A percentile compares a stretch with the other conserved stretches of the same genome.
These are phyloP conservation scores for Aplidium turbinatum DNA, from an alignment of 23 tunicate genomes.

Conservation along the genomic window DNA sequence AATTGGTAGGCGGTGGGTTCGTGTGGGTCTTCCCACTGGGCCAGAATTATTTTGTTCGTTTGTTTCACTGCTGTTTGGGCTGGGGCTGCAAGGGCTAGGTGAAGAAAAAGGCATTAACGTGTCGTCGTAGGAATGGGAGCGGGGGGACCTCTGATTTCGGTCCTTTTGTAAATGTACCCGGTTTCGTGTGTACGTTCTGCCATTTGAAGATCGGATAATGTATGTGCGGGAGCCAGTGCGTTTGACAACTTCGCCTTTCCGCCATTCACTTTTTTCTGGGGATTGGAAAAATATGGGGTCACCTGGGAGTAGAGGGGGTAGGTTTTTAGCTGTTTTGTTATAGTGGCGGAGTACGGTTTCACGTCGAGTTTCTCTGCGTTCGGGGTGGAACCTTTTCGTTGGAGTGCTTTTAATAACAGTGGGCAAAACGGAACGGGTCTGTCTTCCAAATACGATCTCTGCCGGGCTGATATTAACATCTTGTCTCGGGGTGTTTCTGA, in stretches of 20 bases:
- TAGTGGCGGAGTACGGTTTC: not conserved
- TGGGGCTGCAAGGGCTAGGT: too few species aligned
- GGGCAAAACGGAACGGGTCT: conserved; percentile 5
- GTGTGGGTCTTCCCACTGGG: too few species aligned
- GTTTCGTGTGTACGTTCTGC: conserved; percentile 5
- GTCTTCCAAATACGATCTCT: conserved; percentile 1
- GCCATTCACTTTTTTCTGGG: conserved; percentile 19
- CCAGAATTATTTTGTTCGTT: too few species aligned
- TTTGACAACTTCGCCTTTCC: conserved; percentile 3
- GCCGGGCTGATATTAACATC: conserved; percentile 9
- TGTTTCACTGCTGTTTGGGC: too few species aligned
- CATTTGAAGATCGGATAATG: conserved; percentile 7
- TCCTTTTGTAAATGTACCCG: conserved; percentile 10
- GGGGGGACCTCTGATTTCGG: too few species aligned
- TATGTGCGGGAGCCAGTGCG: conserved; percentile 4
- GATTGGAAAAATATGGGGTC: not conserved
- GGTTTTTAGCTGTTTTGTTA: conserved; percentile 7
- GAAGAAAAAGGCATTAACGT: too few species aligned
- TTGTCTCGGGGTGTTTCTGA: conserved; percentile 34
- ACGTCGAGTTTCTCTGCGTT: not conserved
- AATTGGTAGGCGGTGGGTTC: too few species aligned
- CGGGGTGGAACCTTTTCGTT: not conserved
- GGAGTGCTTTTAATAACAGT: not conserved
- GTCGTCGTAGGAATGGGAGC: too few species aligned
- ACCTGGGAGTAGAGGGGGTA: not conserved